Evolutionary conservation across 2,888 invertebrate species (phyloP).

Genomic region (Drosophila antonietae): DNA sequence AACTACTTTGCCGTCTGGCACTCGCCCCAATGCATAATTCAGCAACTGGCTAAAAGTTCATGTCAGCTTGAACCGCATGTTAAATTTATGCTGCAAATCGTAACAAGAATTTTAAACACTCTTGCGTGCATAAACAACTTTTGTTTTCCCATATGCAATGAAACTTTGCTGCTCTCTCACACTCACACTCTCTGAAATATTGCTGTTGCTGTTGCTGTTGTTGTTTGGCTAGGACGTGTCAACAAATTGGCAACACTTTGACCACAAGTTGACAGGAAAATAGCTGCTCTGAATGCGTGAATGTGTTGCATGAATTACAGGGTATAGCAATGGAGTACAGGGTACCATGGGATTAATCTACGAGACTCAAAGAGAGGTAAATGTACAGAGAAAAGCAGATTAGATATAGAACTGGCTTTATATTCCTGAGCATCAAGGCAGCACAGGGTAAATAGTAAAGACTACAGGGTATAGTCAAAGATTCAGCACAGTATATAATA

Average conservation of each 20-base stretch:
- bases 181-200: not conserved
- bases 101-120: conserved; percentile 13
- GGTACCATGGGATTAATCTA: not conserved
- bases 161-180: conserved; percentile 7
- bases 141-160: conserved; percentile 8
- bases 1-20: not conserved
- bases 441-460: too few relatives aligned
- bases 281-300: not conserved
- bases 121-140: conserved; percentile 7
- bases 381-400: not conserved
- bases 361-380: not conserved
- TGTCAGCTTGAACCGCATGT: conserved; percentile 4
- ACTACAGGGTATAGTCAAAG: too few relatives aligned
- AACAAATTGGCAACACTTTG: conserved; percentile 15
- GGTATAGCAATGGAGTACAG: not conserved
- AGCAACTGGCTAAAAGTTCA: not conserved
- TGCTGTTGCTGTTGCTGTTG: not conserved
- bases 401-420: too few relatives aligned
- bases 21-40: not conserved
- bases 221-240: not conserved
- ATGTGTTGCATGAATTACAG: not conserved
- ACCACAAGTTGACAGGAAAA: not conserved
- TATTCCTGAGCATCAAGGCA: too few relatives aligned
- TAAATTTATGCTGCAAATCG: conserved; percentile 4
- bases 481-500: too few relatives aligned